Base-by-base conservation (phyloP, 2,113 vertebrate species). In the Lepisosteus osseus region DNA sequence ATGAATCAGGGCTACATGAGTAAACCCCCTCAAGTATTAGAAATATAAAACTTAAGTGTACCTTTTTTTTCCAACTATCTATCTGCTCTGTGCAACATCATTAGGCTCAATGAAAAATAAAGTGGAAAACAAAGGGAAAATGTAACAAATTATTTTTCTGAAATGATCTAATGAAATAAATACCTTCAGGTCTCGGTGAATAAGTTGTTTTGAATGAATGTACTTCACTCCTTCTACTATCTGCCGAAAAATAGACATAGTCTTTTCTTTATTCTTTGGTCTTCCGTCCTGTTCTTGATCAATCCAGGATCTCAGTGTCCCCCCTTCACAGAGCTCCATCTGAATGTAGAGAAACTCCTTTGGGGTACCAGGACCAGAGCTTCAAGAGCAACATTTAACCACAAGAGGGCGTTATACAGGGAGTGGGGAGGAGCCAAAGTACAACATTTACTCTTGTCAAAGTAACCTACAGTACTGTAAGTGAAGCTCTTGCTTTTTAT, bases 131-230 rank as follows among this genome's bases (percentile, higher is more conserved):
- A 67, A 3, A 66, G 68, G 66, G 7, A 74, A 45, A 29, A 29
- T 29, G 29, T 29, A 29, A 29, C 29, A 29, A 29, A 29, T 1
- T 29, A 29, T 29, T 29, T 29, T 29, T 29, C 29, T 29, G 29
- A 29, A 29, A 29, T 29, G 29, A 29, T 29, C 29, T 29, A 29
- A 29, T 29, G 29, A 54, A 12, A 54, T 4, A 9, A n/a, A n/a
- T 72, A 79, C 80, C 80, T 82, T 82, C 17, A 93, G 78, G 77
- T 93, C 90, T 79, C 89, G 83, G 83, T 92, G 90, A 63, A 91
- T 85, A 12, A 87, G 64, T 2, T 0, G 77, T 6, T 77, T 67
- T 5, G 65, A 78, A 76, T 93, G 91, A 65, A 93, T 74, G 77
- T 85, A 90, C 6, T 83, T 66, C 0, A 93, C 90, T 14, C 87